Base-by-base conservation (phyloP, 23 tunicate species). In the Phallusia fumigata region DNA sequence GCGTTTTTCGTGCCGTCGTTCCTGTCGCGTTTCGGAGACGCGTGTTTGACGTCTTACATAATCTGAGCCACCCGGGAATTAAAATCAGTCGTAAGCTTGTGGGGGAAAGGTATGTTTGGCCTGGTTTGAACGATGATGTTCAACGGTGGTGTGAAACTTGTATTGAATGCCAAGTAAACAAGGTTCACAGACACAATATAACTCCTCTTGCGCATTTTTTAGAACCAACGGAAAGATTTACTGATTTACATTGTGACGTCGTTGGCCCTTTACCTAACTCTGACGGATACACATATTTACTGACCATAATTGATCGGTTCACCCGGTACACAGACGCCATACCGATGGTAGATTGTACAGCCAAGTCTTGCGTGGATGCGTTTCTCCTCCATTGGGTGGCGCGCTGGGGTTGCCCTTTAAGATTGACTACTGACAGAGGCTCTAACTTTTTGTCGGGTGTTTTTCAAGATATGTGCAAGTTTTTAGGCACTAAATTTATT, bases 331-430 rank as follows among this genome's bases (percentile, higher is more conserved):
- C 19, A 2, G 81, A 78, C 24, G 81, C 81, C 2, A 78, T 78
- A 33, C 81, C 81, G 2, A 28, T 78, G 53, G 58, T 36, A 16
- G 81, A 78, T 13, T 28, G 32, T 44, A 36, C 81, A 28, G 81
- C 81, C 35, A n/a, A 13, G 65, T 30, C 32, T 12, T 30, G 33
- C 30, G 81, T 65, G 2, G 33, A 45, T 13, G 81, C 81, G 5
- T 78, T 78, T 78, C 36, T 78, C 11, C 19, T 78, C 11, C 53
- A 78, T 19, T 78, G 81, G 81, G 81, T 78, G 8, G 53, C 81
- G 10, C 81, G 81, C 5, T 78, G 35, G 19, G 81, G 81, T 30
- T 78, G 64, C 35, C 81, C 81, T 1, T 13, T 33, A 0, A 8
- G 40, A 11, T 74, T 74, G 13, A 74, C 33, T 34, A 3, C 77